phyloP scores from a whole-genome alignment of 1,140 invertebrate species.

The Macrobrachium nipponense region DNA sequence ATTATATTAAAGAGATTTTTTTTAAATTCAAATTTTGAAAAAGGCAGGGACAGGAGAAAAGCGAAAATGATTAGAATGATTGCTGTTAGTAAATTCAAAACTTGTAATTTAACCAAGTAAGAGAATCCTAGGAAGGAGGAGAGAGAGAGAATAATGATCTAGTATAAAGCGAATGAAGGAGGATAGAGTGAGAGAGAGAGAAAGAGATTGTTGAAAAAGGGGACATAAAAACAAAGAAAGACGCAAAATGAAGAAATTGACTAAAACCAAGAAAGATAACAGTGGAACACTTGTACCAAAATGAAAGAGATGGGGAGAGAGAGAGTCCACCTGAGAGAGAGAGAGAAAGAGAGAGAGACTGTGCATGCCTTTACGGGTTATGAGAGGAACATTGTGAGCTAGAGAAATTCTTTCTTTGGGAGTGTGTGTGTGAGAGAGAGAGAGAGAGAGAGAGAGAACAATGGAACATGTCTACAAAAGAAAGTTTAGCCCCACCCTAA shows the following conservation, averaged over 20 bases:
- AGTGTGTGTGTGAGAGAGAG: not conserved
- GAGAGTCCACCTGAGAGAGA: constrained; percentile 2
- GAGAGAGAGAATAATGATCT: not conserved
- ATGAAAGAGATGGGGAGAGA: constrained; percentile 9
- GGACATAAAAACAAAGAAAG: not conserved
- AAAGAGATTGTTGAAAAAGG: not conserved
- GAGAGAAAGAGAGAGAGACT: constrained; percentile 8
- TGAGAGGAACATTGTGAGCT: not conserved
- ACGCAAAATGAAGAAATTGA: not conserved
- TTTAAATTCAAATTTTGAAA: too few relatives aligned
- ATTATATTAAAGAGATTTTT: not conserved
- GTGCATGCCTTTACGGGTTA: not conserved
- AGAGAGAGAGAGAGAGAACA: constrained; percentile 5
- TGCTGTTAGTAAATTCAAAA: too few relatives aligned
- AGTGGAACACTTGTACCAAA: not conserved
- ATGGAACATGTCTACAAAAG: not conserved
- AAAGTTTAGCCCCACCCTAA: too few relatives aligned
- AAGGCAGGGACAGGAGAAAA: too few relatives aligned
- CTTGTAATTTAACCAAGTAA: not conserved
- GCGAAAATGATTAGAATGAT: too few relatives aligned
- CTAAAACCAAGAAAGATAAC: not conserved
- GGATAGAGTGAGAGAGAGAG: not conserved
- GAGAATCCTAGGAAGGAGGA: not conserved
- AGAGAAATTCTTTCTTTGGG: not conserved
- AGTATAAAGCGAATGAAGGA: not conserved